Percentiles rank a stretch among this genome's conserved stretches.
Conservation (phyloP, 2,113 vertebrate genomes). For the Pungitius pungitius region DNA sequence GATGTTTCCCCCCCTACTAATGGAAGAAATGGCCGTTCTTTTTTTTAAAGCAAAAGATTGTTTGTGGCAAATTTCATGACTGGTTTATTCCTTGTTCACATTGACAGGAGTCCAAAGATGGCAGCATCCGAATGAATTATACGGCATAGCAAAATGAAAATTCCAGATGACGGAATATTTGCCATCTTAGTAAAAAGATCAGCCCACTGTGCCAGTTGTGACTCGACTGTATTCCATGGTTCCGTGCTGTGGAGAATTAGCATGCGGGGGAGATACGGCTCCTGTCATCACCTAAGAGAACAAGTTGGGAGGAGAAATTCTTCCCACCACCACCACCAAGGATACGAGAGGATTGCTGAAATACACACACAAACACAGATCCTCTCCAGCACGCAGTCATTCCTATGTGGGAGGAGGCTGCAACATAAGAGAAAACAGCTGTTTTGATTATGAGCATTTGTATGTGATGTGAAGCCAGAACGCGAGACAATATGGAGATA, state of each 20-base stretch:
- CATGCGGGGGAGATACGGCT: constrained; percentile 58
- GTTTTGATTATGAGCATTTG: constrained; percentile 39
- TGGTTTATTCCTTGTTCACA: constrained; percentile 4
- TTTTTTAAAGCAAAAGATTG: neutral
- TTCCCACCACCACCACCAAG: constrained; percentile 50
- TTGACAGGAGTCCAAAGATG: constrained; percentile 24
- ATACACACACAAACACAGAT: constrained; percentile 17
- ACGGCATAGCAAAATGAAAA: constrained; percentile 42
- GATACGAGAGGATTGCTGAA: constrained; percentile 46
- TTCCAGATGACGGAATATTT: constrained; percentile 25
- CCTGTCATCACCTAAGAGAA: constrained; percentile 68
- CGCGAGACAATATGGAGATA: neutral
- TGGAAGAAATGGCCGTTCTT: neutral
- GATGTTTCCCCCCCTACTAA: no score
- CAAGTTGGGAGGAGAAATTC: constrained; percentile 59
- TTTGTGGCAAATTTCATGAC: neutral
- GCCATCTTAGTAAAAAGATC: constrained; percentile 25
- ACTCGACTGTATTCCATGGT: constrained; percentile 43
- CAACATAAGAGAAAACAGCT: constrained; percentile 57
- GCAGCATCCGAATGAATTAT: constrained; percentile 39
- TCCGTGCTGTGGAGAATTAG: constrained; percentile 39
- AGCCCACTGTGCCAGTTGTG: constrained; percentile 39
- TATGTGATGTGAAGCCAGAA: constrained; percentile 30
- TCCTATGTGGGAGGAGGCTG: constrained; percentile 43
- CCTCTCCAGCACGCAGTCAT: constrained; percentile 4